phyloP scores from a whole-genome alignment of 2,113 vertebrate species.

The Cardinalis cardinalis region DNA sequence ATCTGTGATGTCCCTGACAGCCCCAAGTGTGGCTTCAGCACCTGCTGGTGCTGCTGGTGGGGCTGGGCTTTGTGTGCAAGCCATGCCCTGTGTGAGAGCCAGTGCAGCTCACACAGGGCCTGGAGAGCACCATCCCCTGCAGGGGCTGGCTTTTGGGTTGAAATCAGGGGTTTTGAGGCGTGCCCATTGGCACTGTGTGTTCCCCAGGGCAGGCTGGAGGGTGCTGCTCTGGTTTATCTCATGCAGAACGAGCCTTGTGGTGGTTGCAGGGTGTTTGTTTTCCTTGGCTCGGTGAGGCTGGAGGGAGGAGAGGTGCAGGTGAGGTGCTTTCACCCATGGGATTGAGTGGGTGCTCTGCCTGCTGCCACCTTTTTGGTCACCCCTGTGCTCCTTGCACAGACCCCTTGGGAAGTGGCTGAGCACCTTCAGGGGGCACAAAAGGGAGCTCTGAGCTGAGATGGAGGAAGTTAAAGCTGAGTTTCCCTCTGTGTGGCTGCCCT shows the following conservation, averaged over 20 bases:
- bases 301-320: neutral
- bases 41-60: accelerated
- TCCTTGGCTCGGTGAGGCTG: accelerated
- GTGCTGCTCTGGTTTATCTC: accelerated
- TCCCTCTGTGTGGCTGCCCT: accelerated
- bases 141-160: neutral
- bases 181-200: accelerated
- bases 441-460: neutral
- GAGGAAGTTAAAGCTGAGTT: neutral
- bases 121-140: neutral
- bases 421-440: neutral
- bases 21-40: accelerated
- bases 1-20: accelerated
- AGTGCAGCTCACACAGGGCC: accelerated
- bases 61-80: neutral
- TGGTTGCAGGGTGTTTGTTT: neutral
- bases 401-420: neutral
- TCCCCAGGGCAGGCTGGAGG: accelerated
- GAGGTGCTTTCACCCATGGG: neutral
- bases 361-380: neutral
- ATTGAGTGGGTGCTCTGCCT: neutral
- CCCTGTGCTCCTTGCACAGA: accelerated
- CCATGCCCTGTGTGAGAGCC: accelerated
- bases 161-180: accelerated
- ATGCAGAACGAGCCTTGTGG: accelerated